phyloP scores from a whole-genome alignment of 2,888 invertebrate genomes.

The Eudasyphora cyanicolor region DNA sequence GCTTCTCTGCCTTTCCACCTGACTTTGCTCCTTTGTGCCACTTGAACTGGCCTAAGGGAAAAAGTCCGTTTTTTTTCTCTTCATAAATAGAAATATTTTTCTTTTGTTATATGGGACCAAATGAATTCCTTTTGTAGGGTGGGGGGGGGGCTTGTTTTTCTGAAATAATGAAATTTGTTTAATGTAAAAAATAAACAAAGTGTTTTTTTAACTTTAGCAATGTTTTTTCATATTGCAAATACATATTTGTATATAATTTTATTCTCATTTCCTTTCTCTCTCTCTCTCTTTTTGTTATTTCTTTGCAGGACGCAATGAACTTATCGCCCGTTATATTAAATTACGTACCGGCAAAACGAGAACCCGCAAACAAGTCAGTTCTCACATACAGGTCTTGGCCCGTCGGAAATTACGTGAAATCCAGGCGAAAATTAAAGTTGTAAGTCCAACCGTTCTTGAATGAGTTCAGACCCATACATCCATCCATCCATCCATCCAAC shows the following conservation, averaged over 20 bases:
- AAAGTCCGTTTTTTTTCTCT: neutral
- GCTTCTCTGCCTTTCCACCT: neutral
- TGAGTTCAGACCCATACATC: neutral
- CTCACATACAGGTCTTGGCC: conserved; percentile 99
- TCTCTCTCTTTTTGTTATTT: neutral
- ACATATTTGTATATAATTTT: conserved; percentile 1
- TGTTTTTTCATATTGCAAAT: neutral
- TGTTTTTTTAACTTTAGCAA: neutral
- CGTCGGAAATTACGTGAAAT: conserved; percentile 98
- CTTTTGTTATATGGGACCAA: neutral
- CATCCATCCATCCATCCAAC: neutral
- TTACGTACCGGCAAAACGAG: conserved; percentile 99
- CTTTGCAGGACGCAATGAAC: conserved; percentile 97
- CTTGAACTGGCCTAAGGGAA: neutral
- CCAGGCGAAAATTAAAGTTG: conserved; percentile 98
- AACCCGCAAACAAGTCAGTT: conserved; percentile 99
- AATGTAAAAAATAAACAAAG: neutral
- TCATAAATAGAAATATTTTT: conserved; percentile 18
- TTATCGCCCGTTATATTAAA: conserved; percentile 99
- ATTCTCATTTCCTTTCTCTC: neutral
- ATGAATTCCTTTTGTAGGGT: neutral
- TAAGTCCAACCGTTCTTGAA: conserved; percentile 81
- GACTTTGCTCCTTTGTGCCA: neutral
- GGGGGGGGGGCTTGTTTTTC: no score
- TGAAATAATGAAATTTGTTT: neutral